Base-by-base conservation (phyloP, 2,113 vertebrate genomes). In the Pholis gunnellus region DNA sequence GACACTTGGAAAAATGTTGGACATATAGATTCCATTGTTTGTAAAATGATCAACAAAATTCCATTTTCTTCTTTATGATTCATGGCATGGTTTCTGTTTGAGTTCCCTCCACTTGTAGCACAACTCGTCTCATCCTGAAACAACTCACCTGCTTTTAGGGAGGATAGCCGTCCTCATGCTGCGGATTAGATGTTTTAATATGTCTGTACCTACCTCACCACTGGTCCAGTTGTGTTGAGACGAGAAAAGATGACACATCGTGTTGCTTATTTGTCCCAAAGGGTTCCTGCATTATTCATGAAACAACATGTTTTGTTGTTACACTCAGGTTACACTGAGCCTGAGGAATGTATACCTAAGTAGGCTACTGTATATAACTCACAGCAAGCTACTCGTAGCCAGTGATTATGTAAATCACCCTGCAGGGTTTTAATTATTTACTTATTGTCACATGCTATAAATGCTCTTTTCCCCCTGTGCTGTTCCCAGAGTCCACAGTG, bases 401-500 rank as follows among this genome's bases (percentile, higher is more conserved):
- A 11, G 22, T 60, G 71, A 83, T 90, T 85, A 86, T 88, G 79
- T 61, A 83, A 85, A 88, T 87, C 65, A 59, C 31, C 59, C 54
- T 8, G 72, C 48, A 56, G 48, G 29, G 8, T 6, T 70, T 56
- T 56, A 14, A 25, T 25, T 81, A 50, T 54, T 84, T 36, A 46
- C 4, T 54, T 61, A 1, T 54, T 48, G 46, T 69, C 79, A 65
- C 59, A 27, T 65, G 42, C 29, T 64, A 18, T 72, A 75, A 63
- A 57, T 56, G 67, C 36, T 27, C 2, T 50, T 50, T 68, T 40
- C 76, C 42, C 31, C 10, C 63, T 34, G 46, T 69, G 34, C 34
- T 61, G 70, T 80, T 63, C 69, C 11, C 91, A 99, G 98, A 82
- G 95, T 97, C 89, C 97, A 98, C 93, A 97, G 96, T 88, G 98